Evolutionary conservation across 2,113 vertebrate genomes (phyloP).

Genomic region (Heliornis fulica): DNA sequence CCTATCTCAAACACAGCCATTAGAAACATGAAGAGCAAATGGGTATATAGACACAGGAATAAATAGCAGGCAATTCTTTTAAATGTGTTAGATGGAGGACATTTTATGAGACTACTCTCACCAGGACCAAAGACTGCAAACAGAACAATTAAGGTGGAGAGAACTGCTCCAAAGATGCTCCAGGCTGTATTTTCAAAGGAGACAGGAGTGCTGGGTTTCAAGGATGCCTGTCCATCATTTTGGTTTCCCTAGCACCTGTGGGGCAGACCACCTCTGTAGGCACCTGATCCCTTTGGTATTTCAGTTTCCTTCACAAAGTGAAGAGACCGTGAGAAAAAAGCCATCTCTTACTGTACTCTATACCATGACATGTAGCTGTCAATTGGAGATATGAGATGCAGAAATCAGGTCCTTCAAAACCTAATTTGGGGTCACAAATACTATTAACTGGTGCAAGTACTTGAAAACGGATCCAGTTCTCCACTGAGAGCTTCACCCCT

Average conservation of each 20-base stretch:
- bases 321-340: not conserved
- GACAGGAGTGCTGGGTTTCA: not conserved
- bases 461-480: not conserved
- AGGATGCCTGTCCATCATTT: not conserved
- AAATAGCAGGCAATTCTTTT: not conserved
- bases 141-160: not conserved
- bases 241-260: not conserved
- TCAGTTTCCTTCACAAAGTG: not conserved
- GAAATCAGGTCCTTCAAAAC: not conserved
- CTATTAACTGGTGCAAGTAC: not conserved
- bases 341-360: rapidly evolving
- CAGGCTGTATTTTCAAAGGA: not conserved
- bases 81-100: not conserved
- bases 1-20: not conserved
- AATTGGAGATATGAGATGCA: not conserved
- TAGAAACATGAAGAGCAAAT: slow-evolving; percentile 7
- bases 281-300: not conserved
- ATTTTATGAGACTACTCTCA: not conserved
- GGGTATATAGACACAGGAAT: not conserved
- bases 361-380: not conserved
- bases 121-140: not conserved
- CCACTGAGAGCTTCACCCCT: too few relatives aligned
- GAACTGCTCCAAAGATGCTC: not conserved
- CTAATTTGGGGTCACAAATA: not conserved
- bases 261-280: not conserved